Conservation (phyloP, 2,797 vertebrate species). For the Ambastaia sidthimunki region DNA sequence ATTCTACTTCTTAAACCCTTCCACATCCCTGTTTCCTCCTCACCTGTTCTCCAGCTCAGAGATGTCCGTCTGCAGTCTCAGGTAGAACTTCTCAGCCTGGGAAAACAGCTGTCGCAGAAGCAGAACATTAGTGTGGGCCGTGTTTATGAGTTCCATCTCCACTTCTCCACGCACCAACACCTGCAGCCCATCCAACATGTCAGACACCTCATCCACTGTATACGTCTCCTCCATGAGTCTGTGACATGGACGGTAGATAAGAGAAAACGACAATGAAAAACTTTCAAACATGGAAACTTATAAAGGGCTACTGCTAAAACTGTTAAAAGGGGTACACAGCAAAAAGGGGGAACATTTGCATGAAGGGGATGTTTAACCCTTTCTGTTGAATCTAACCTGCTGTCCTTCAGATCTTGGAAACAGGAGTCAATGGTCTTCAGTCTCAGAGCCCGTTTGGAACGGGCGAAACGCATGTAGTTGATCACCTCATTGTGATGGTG, state of each 20-base stretch:
- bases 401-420: slow-evolving; percentile 95
- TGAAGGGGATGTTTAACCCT: background rate
- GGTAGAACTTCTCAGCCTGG: slow-evolving; percentile 96
- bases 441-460: slow-evolving; percentile 87
- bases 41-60: slow-evolving; percentile 97
- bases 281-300: background rate
- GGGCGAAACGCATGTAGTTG: slow-evolving; percentile 95
- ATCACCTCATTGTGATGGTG: slow-evolving; percentile 94
- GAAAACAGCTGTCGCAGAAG: slow-evolving; percentile 92
- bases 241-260: slow-evolving; percentile 12
- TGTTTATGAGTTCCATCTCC: slow-evolving; percentile 95
- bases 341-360: too few relatives aligned
- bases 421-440: slow-evolving; percentile 96
- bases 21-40: slow-evolving; percentile 4
- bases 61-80: slow-evolving; percentile 91
- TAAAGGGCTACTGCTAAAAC: too few relatives aligned
- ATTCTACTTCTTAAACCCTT: too few relatives aligned
- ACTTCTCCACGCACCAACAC: slow-evolving; percentile 91
- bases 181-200: slow-evolving; percentile 90
- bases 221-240: slow-evolving; percentile 96
- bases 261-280: background rate
- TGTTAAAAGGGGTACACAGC: too few relatives aligned
- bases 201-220: slow-evolving; percentile 90
- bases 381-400: slow-evolving; percentile 80
- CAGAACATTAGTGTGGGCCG: slow-evolving; percentile 91